Evolutionary conservation across 2,113 vertebrate genomes (phyloP), one percentile per base, ranked within the genome.

Genomic region (Galeopterus variegatus): DNA sequence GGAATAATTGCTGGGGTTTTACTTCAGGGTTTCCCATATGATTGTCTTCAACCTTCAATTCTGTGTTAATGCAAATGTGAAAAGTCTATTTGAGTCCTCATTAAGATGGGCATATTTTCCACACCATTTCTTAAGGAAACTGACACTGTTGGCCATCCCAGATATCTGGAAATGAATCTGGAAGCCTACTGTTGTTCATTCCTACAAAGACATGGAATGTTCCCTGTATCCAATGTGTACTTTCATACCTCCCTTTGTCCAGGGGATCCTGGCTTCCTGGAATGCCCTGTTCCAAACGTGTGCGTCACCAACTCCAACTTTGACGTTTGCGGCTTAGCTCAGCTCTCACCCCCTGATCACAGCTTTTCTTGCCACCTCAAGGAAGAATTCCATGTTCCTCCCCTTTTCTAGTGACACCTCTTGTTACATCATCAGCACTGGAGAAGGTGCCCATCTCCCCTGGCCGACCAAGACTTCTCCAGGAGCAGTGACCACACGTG

Each of bases 11-110:
- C 52, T 95, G n/a, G 11, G 81, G 52, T 86, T 79, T 80, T 73
- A 93, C 69, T 90, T 95, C 23, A 48, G 52, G 36, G n/a, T 36
- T 88, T 95, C 88, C 28, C 58, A 73, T 86, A 52, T 23, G 26
- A 48, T 54, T 17, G 14, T 58, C 31, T 19, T 89, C 23, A 67
- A 28, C 41, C 67, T 86, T 90, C 9, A 75, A 36, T 62, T 75
- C 6, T 18, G 81, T 52, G 12, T 89, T 83, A 52, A 52, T 18
- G 1, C 3, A 54, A 69, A 73, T 83, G 18, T 50, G 41, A 72
- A 88, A 92, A 26, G 36, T 33, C 26, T 75, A 36, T 52, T 72
- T 54, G 54, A 93, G 72, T n/a, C 18, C 5, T 19, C 24, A 18
- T 5, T 33, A 60, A 88, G 36, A 64, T 72, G 56, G 56, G 48